Evolutionary conservation across 2,113 vertebrate species (phyloP).

Genomic region (Ariopsis seemanni): DNA sequence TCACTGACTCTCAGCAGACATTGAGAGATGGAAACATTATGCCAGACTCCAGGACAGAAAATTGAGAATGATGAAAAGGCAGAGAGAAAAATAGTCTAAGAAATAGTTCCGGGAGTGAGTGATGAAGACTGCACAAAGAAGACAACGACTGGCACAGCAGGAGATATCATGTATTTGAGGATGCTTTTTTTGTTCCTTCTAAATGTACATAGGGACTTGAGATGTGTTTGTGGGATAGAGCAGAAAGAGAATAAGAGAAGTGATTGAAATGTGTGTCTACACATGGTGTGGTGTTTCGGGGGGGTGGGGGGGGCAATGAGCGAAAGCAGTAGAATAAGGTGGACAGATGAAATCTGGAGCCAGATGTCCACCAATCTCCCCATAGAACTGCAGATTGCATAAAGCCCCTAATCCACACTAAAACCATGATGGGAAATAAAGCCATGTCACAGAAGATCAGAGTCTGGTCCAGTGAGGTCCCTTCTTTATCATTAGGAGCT

Average conservation of each 20-base stretch:
- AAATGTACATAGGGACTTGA: neutral
- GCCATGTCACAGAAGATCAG: slow-evolving; percentile 22
- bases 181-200: neutral
- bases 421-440: slow-evolving; percentile 40
- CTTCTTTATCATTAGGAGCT: neutral
- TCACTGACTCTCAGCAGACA: slow-evolving; percentile 7
- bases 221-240: neutral
- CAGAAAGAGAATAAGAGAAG: slow-evolving; percentile 25
- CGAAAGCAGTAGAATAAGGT: slow-evolving; percentile 22
- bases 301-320: neutral
- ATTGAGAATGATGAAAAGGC: slow-evolving; percentile 14
- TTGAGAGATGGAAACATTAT: slow-evolving; percentile 46
- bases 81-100: neutral
- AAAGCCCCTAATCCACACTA: slow-evolving; percentile 53
- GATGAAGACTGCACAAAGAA: slow-evolving; percentile 4
- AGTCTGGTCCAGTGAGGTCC: neutral
- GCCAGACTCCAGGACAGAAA: slow-evolving; percentile 21
- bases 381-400: slow-evolving; percentile 48
- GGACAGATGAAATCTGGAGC: slow-evolving; percentile 48
- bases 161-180: neutral
- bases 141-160: slow-evolving; percentile 23
- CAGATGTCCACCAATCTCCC: slow-evolving; percentile 57
- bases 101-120: neutral
- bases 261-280: neutral
- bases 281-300: slow-evolving; percentile 10